These are phyloP conservation scores for Tiliacea aurago DNA, from an alignment of 2,888 invertebrate genomes.

Conservation along the genomic window DNA sequence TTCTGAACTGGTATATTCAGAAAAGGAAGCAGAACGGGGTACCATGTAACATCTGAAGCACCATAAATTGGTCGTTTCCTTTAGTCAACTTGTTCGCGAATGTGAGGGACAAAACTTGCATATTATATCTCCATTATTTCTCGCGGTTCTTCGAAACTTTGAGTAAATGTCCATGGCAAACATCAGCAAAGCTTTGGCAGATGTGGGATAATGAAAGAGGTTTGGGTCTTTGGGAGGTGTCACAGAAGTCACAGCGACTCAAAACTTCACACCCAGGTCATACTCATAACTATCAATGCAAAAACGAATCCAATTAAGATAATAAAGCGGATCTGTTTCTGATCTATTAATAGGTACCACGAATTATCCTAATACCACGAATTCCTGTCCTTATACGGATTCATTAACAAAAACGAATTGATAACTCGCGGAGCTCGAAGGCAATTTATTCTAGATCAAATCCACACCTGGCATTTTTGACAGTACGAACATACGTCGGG, in stretches of 20 bases:
- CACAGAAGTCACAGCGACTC: background rate
- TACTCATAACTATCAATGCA: background rate
- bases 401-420: conserved; percentile 26
- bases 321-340: background rate
- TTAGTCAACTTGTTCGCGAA: conserved; percentile 10
- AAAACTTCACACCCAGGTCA: background rate
- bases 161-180: background rate
- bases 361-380: conserved; percentile 21
- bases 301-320: conserved; percentile 7
- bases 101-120: background rate
- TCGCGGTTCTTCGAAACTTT: background rate
- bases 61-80: conserved; percentile 41
- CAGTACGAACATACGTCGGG: conserved; percentile 32
- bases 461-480: conserved; percentile 58
- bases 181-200: background rate
- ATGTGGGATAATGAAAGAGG: background rate
- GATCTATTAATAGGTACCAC: background rate
- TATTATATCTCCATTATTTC: background rate
- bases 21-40: background rate
- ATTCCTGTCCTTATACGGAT: conserved; percentile 6
- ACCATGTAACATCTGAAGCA: conserved; percentile 1
- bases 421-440: conserved; percentile 22
- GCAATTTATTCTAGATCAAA: conserved; percentile 60
- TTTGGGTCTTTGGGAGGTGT: no score
- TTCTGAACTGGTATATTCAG: no score